Base-by-base conservation (phyloP, 1,140 invertebrate species). In the Drosophila prosaltans region DNA sequence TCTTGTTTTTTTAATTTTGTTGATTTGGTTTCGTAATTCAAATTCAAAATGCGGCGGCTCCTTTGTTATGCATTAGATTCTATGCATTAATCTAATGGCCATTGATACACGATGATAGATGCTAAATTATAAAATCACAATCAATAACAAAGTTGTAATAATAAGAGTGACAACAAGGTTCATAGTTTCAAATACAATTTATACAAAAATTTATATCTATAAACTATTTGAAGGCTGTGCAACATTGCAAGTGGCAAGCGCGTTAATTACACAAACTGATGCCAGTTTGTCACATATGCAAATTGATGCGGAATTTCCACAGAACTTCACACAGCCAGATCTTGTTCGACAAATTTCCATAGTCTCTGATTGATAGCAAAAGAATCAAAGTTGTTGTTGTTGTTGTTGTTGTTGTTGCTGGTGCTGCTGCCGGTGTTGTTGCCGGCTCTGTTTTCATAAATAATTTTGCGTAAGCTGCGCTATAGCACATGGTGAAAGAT, bases 391-490 rank as follows among this genome's bases (percentile, higher is more conserved):
- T 72, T 61, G 55, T 69, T 72, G 75, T 43, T 66, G 4, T 64
- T 81, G 62, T 64, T 76, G 62, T 55, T 43, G n/a, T 62, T 30
- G 59, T 65, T 68, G 43, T 43, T 62, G 43, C 16, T 16, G 16
- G 16, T 16, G 16, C 16, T 16, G 16, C 16, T 16, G 16, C 16
- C 16, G 16, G 16, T 16, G 51, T 64, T 54, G 61, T 55, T 54
- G 78, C 60, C 43, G 81, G 60, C 67, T 72, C 75, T 88, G 83
- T 89, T 80, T 88, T 88, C 74, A 88, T 88, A 83, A 88, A 88
- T 88, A 90, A 89, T 89, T 88, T 89, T 88, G 84, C 84, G 84
- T 88, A 88, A 89, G 84, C 80, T 66, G 69, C 71, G 64, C 74
- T 74, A 16, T 16, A 83, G 65, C 80, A 84, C 81, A 84, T 80